Conservation (phyloP, 2,888 invertebrate species). For the Lithodes maja region DNA sequence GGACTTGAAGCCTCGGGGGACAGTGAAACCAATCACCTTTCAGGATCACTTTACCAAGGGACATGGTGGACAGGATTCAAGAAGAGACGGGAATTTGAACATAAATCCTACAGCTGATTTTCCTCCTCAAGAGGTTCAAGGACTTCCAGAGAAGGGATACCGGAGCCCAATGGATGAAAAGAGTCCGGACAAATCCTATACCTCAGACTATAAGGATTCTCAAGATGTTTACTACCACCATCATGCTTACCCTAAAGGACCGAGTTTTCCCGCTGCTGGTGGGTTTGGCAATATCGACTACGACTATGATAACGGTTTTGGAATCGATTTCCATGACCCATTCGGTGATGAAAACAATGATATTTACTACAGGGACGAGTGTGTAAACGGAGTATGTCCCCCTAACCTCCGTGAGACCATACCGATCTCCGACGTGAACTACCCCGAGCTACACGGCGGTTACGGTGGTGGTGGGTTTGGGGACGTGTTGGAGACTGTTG, state of each 20-base stretch:
- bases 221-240: neutral
- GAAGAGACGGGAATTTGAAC: neutral
- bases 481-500: conserved; percentile 5
- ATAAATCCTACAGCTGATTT: neutral
- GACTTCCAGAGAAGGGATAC: neutral
- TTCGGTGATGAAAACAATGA: neutral
- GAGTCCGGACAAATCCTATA: neutral
- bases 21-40: neutral
- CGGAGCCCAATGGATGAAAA: neutral
- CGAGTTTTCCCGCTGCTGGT: neutral
- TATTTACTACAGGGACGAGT: neutral
- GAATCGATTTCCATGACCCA: neutral
- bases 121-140: neutral
- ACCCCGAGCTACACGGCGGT: neutral
- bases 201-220: neutral
- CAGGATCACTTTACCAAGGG: neutral
- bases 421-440: neutral
- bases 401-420: neutral
- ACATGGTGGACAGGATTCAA: neutral
- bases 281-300: neutral
- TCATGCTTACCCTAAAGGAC: neutral
- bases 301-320: neutral
- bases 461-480: conserved; percentile 13
- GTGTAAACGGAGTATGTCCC: conserved; percentile 30
- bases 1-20: neutral